Base-by-base conservation (phyloP, 2,888 invertebrate genomes). In the Nomada ruficornis region DNA sequence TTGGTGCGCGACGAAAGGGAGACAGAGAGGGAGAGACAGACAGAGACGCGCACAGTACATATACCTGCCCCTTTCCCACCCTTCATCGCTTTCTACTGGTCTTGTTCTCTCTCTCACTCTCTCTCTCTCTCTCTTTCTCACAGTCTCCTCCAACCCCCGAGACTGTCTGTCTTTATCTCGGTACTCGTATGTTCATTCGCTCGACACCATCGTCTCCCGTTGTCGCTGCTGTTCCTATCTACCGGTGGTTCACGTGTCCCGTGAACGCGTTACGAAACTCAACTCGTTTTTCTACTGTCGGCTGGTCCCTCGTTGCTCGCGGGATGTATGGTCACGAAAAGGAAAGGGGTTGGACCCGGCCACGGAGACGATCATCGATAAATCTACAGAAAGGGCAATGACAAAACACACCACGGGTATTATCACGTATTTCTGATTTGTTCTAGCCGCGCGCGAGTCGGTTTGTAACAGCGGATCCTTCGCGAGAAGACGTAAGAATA, bases 1-100 rank as follows among this genome's bases (percentile, higher is more conserved):
- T 83, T 63, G 70, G 86, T 88, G 88, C 79, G 81, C 80, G 84
- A 82, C 86, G 85, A 76, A 86, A 86, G 86, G 64, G 77, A 59
- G 72, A 72, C 64, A 68, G 72, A 69, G 76, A 75, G 62, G 60
- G 59, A 69, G 59, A 73, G 2, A 47, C 11, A 54, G 52, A 80
- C 60, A 55, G 77, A 72, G 64, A 77, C 69, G 65, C 70, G 75
- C 68, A 76, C 70, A 71, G 72, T 60, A 36, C 57, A 54, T 60
- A 77, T 75, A 63, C 77, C 67, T 36, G 11, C 52, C 60, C 50
- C 77, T 63, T 44, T 20, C 60, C 57, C 68, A 55, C 78, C 69
- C 36, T 62, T 55, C 20, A 44, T 50, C 42, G 2, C 18, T 9
- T n/a, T 42, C 62, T 18, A 10, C 13, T 15, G 42, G 2, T 60